These are phyloP conservation scores for Malthinus seriepunctatus DNA, from an alignment of 2,888 invertebrate genomes.

Conservation along the genomic window DNA sequence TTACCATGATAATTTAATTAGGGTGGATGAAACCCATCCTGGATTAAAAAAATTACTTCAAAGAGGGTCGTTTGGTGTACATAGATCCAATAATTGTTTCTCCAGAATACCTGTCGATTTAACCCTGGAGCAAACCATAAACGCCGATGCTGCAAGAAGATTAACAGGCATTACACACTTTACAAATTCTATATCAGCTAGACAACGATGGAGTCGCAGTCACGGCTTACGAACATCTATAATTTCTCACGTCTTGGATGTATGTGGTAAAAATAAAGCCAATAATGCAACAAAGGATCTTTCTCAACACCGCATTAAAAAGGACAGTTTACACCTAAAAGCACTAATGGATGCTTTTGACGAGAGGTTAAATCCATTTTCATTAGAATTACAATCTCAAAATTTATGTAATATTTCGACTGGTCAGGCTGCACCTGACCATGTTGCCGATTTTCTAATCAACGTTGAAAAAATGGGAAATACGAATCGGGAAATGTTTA, in stretches of 20 bases:
- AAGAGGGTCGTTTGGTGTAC: constrained; percentile 42
- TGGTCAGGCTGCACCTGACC: constrained; percentile 34
- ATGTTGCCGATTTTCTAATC: constrained; percentile 31
- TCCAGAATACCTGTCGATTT: constrained; percentile 44
- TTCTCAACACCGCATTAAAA: constrained; percentile 30
- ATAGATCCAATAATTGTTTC: constrained; percentile 43
- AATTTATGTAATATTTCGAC: constrained; percentile 37
- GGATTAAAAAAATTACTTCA: constrained; percentile 35
- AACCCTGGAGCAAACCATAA: constrained; percentile 45
- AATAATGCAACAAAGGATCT: constrained; percentile 40
- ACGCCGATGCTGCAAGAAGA: constrained; percentile 40
- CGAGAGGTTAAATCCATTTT: constrained; percentile 33
- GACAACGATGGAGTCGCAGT: constrained; percentile 36
- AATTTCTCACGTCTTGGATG: constrained; percentile 33
- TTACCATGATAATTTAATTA: constrained; percentile 41
- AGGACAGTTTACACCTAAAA: constrained; percentile 25
- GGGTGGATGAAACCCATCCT: constrained; percentile 42
- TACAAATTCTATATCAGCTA: constrained; percentile 40
- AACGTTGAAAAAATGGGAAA: constrained; percentile 36
- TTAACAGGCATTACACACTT: constrained; percentile 34
- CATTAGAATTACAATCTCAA: constrained; percentile 27
- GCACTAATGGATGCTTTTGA: constrained; percentile 28
- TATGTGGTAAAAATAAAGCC: constrained; percentile 31
- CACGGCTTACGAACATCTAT: constrained; percentile 35
- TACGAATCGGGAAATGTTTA: constrained; percentile 33